Evolutionary conservation across 2,888 invertebrate species (phyloP).

Genomic region (Mimumesa dahlbomi): DNA sequence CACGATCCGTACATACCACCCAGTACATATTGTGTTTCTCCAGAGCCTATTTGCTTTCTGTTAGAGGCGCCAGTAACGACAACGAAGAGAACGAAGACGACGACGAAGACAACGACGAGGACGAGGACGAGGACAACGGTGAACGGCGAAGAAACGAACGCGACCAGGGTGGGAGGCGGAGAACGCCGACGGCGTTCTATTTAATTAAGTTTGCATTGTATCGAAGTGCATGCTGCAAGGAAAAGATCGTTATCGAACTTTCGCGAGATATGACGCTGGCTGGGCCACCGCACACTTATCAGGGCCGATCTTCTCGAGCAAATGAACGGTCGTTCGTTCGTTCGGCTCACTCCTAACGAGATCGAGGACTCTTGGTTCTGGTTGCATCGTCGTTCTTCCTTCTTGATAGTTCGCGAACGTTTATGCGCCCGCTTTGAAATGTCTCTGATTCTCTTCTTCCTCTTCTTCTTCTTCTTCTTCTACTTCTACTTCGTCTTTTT

Average conservation of each 20-base stretch:
- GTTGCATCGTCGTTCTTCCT: conserved; percentile 6
- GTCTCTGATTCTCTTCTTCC: conserved; percentile 27
- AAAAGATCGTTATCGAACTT: conserved; percentile 70
- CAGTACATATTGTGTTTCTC: conserved; percentile 39
- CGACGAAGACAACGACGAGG: no score
- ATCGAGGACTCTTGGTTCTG: conserved; percentile 46
- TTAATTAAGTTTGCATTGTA: conserved; percentile 77
- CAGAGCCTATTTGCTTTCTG: conserved; percentile 53
- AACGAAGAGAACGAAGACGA: not conserved
- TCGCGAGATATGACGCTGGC: conserved; percentile 71
- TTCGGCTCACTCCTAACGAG: conserved; percentile 59
- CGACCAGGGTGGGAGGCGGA: conserved; percentile 2
- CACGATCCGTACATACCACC: conserved; percentile 30
- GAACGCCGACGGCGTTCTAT: conserved; percentile 65
- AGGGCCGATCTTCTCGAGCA: conserved; percentile 65
- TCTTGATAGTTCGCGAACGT: conserved; percentile 15
- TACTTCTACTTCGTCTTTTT: no score
- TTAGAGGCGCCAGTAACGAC: conserved; percentile 36
- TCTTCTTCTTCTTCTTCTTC: no score
- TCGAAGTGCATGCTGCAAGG: conserved; percentile 57
- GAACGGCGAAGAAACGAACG: conserved; percentile 6
- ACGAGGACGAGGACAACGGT: conserved; percentile 8
- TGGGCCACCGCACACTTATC: conserved; percentile 61
- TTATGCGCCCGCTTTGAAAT: conserved; percentile 14
- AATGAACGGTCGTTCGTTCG: conserved; percentile 68